Percentiles rank a stretch among this genome's conserved stretches.
Conservation (phyloP, 2,113 vertebrate genomes). For the Salminus brasiliensis region DNA sequence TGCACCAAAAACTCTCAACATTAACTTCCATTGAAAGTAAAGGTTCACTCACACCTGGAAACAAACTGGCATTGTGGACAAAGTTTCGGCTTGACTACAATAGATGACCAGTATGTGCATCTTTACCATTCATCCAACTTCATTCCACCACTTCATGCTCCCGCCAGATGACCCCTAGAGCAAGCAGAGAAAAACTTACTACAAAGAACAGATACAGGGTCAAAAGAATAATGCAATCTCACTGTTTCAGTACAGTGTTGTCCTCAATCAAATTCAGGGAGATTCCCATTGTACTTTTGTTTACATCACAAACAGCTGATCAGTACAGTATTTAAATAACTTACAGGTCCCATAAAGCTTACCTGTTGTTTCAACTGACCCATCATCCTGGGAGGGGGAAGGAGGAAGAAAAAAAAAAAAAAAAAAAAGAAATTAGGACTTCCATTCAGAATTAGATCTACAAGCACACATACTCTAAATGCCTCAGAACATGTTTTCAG, state of each 20-base stretch:
- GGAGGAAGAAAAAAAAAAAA: too few species aligned
- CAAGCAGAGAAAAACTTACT: background rate
- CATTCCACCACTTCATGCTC: background rate
- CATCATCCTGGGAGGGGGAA: too few species aligned
- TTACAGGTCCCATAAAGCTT: too few species aligned
- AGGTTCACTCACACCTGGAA: too few species aligned
- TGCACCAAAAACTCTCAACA: too few species aligned
- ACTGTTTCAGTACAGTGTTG: slow-evolving; percentile 81
- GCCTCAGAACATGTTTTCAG: slow-evolving; percentile 72
- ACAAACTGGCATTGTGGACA: too few species aligned
- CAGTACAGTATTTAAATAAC: too few species aligned
- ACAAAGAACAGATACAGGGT: background rate
- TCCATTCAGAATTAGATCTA: background rate
- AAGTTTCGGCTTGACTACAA: too few species aligned
- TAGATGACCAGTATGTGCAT: too few species aligned
- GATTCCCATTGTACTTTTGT: slow-evolving; percentile 86
- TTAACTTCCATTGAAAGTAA: too few species aligned
- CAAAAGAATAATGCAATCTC: accelerated
- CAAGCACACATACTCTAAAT: slow-evolving; percentile 49
- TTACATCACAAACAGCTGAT: slow-evolving; percentile 48
- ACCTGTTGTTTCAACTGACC: background rate
- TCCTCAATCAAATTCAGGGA: slow-evolving; percentile 90
- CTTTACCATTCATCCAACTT: background rate
- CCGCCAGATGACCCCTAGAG: background rate
- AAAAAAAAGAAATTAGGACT: background rate